A percentile compares a stretch with the other conserved stretches of the same genome.
Conservation (phyloP, 2,797 vertebrate species). For the Macropus fuliginosus region DNA sequence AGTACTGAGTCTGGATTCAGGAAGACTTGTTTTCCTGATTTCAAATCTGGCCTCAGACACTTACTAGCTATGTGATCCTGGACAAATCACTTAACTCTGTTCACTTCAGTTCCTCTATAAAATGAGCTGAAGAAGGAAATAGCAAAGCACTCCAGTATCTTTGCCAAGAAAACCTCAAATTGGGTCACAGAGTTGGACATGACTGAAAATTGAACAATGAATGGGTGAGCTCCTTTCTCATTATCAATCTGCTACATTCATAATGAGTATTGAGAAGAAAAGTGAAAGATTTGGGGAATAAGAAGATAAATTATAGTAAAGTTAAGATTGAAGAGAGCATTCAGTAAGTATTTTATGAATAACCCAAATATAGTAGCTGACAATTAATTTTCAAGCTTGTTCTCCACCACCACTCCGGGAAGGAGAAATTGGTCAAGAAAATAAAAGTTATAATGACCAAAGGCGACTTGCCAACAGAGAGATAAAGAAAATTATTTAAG, state of each 20-base stretch:
- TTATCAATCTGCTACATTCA: neutral
- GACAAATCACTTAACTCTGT: neutral
- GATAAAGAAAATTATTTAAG: too few relatives aligned
- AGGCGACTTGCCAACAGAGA: too few relatives aligned
- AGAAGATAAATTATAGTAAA: neutral
- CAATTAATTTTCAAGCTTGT: neutral
- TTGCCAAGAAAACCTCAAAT: neutral
- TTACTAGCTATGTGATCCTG: neutral
- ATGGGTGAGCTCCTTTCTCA: neutral
- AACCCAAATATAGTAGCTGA: too few relatives aligned
- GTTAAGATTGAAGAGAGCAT: neutral
- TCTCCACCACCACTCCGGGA: too few relatives aligned
- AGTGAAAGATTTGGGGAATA: neutral
- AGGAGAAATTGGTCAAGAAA: too few relatives aligned
- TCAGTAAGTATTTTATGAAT: neutral
- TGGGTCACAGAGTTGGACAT: neutral
- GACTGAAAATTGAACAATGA: neutral
- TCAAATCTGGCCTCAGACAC: neutral
- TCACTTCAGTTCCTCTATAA: neutral
- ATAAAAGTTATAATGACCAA: too few relatives aligned
- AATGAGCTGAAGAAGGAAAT: neutral
- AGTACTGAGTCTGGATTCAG: neutral
- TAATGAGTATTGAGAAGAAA: neutral
- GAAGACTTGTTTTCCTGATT: too few relatives aligned
- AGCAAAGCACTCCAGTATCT: neutral